Percentiles rank a stretch among this genome's conserved stretches.
Conservation (phyloP, 1,140 invertebrate species). For the Lutraria rhynchaena region DNA sequence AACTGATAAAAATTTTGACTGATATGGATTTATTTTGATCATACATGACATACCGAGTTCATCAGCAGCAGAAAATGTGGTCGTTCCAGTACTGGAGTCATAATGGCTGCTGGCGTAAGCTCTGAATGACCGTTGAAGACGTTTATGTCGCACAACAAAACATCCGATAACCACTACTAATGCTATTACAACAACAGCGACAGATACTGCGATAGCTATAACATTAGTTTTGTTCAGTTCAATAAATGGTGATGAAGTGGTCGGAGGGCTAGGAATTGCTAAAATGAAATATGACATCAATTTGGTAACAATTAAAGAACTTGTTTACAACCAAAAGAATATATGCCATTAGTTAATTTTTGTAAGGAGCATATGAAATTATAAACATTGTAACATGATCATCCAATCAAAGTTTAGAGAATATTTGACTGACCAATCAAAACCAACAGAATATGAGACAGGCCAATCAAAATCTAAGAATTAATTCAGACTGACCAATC, state of each 20-base stretch:
- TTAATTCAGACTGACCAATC: too few species aligned
- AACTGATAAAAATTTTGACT: too few species aligned
- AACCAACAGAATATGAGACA: too few species aligned
- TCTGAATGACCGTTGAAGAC: constrained; percentile 89
- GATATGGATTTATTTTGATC: too few species aligned
- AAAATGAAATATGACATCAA: too few species aligned
- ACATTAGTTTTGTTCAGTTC: constrained; percentile 70
- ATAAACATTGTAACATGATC: too few species aligned
- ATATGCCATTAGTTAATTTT: too few species aligned
- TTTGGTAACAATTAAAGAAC: too few species aligned
- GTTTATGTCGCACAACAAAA: constrained; percentile 87
- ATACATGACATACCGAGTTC: constrained; percentile 75
- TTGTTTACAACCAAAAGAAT: background rate
- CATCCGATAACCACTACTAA: constrained; percentile 85
- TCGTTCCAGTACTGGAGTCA: constrained; percentile 91
- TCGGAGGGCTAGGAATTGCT: background rate
- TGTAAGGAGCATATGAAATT: too few species aligned
- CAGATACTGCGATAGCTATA: constrained; percentile 82
- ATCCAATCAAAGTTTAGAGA: too few species aligned
- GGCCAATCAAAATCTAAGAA: too few species aligned
- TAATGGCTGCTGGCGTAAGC: constrained; percentile 94
- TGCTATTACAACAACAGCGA: constrained; percentile 85
- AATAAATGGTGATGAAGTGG: background rate
- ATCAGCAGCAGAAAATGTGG: constrained; percentile 90
- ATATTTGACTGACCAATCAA: too few species aligned